phyloP scores from a whole-genome alignment of 2,888 invertebrate genomes.

The Diplazon laetatorius region DNA sequence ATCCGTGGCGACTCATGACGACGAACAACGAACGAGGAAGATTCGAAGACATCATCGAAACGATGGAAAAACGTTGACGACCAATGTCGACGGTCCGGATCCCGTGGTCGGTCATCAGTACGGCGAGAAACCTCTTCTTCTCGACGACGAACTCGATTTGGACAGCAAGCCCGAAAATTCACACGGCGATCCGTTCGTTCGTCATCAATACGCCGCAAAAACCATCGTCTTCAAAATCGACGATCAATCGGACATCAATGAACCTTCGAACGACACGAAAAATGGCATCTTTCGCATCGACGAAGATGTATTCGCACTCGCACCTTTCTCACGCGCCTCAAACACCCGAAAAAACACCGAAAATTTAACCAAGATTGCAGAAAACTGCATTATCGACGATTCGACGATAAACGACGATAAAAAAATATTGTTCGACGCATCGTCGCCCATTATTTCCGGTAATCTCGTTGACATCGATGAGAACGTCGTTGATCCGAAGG shows the following conservation, averaged over 20 bases:
- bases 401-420: too few species aligned
- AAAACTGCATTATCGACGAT: constrained; percentile 54
- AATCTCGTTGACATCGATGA: constrained; percentile 71
- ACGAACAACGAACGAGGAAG: constrained; percentile 83
- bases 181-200: constrained; percentile 85
- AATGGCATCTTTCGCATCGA: constrained; percentile 75
- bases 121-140: constrained; percentile 89
- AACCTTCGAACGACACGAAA: constrained; percentile 57
- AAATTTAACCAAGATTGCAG: constrained; percentile 60
- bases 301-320: constrained; percentile 88
- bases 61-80: constrained; percentile 76
- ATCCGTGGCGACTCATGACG: constrained; percentile 87
- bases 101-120: constrained; percentile 89
- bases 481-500: constrained; percentile 21
- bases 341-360: constrained; percentile 73
- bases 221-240: constrained; percentile 86
- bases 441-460: constrained; percentile 71
- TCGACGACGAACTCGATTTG: constrained; percentile 90
- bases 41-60: constrained; percentile 79
- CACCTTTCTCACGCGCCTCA: constrained; percentile 85
- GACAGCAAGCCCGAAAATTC: constrained; percentile 82
- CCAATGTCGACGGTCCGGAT: too few species aligned
- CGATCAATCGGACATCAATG: constrained; percentile 74
- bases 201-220: constrained; percentile 89
- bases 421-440: too few species aligned